Base-by-base conservation (phyloP, 1,140 invertebrate genomes). In the Galendromus occidentalis region DNA sequence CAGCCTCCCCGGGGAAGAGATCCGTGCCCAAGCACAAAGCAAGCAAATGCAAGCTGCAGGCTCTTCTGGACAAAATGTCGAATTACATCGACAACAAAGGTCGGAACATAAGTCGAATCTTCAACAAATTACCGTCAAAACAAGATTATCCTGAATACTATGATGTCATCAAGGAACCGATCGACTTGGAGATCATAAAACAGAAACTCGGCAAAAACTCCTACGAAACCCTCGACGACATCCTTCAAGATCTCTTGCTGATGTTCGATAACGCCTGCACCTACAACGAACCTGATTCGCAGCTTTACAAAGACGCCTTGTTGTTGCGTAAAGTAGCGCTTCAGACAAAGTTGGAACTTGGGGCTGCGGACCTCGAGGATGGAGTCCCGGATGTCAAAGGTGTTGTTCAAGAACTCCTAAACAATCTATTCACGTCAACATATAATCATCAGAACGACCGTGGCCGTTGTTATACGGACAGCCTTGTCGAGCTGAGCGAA, bases 181-280 rank as follows among this genome's bases (percentile, higher is more conserved):
- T 98, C 71, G 93, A 98, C 74, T 86, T 99, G 84, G 91, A 95
- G 71, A 86, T 85, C 69, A 97, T 99, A 68, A 84, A 86, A 0
- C 85, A 88, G 51, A 92, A 91, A 72, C 78, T 95, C 44, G 88
- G 87, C 73, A 82, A 82, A 39, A 75, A 71, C 29, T 72, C 77
- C 66, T 98, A 98, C 74, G 85, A 86, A 17, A 84, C 80, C 66
- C 77, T 98, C 7, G 91, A 95, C 64, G 91, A 96, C 69, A 76
- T 98, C 44, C 84, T 92, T 0, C 83, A 85, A 0, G 95, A 99
- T 77, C 88, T 98, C 72, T 85, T 91, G 69, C 79, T 96, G 17
- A 96, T 98, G 91, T 94, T 98, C 76, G 93, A 98, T 71, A 99
- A 99, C 76, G 95, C 94, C 29, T 98, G 92, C 79, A 95, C 95